Evolutionary conservation across 1,140 invertebrate species (phyloP).

Genomic region (Odontomachus brunneus): DNA sequence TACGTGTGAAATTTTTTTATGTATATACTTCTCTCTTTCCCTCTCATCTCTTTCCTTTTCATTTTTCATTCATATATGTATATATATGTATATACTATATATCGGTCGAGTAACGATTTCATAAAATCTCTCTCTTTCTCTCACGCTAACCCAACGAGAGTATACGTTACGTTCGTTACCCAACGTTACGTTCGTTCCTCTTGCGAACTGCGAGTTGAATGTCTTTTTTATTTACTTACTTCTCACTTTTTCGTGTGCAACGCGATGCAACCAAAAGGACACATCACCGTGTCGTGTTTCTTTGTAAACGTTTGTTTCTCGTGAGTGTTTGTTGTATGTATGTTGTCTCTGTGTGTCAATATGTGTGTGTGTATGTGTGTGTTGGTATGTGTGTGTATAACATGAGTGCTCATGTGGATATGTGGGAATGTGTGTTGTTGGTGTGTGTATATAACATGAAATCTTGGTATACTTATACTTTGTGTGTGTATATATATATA

Average conservation of each 20-base stretch:
- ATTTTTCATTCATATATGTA: slow-evolving; percentile 19
- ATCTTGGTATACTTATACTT: not conserved
- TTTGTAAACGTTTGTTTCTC: not conserved
- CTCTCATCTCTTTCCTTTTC: not conserved
- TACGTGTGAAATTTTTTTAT: slow-evolving; percentile 8
- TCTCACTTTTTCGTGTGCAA: not conserved
- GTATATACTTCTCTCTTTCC: slow-evolving; percentile 20
- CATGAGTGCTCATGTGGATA: not conserved
- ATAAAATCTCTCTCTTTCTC: slow-evolving; percentile 35
- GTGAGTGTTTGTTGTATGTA: not conserved
- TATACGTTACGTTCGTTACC: slow-evolving; percentile 31
- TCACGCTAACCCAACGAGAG: not conserved
- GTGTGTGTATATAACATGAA: not conserved
- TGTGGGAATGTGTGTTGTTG: not conserved
- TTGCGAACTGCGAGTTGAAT: slow-evolving; percentile 31
- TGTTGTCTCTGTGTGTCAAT: not conserved
- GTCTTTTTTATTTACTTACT: not conserved
- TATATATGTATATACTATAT: slow-evolving; percentile 20
- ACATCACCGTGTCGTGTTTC: not conserved
- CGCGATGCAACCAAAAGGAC: slow-evolving; percentile 4
- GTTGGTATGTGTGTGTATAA: not conserved
- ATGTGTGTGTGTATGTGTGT: not conserved
- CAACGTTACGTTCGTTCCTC: slow-evolving; percentile 27
- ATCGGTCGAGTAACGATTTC: slow-evolving; percentile 20
- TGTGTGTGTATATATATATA: not conserved